Percentiles rank a stretch among this genome's conserved stretches.
Evolutionary conservation across 2,888 invertebrate species (phyloP).

Genomic region (Pterobdella sp.): DNA sequence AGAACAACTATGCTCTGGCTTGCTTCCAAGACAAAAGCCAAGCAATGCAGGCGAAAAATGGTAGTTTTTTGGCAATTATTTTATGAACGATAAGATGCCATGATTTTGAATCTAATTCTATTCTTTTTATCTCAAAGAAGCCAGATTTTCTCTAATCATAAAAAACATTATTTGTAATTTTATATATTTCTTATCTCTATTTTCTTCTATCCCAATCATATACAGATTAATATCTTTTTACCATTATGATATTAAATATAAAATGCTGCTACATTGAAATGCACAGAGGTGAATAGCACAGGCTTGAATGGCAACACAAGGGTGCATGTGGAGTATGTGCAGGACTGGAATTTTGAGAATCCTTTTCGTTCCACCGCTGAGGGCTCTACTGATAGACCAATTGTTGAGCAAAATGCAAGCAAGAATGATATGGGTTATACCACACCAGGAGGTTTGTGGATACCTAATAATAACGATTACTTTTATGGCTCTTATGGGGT

Average conservation of each 20-base stretch:
- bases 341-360: constrained; percentile 15
- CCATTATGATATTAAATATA: background rate
- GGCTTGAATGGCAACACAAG: background rate
- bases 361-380: too few species aligned
- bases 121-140: background rate
- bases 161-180: too few species aligned
- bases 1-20: constrained; percentile 17
- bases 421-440: constrained; percentile 26
- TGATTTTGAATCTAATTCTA: too few species aligned
- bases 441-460: constrained; percentile 28
- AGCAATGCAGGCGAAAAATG: constrained; percentile 19
- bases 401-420: background rate
- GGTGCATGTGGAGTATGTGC: constrained; percentile 21
- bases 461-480: constrained; percentile 21
- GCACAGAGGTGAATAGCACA: constrained; percentile 4
- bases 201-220: too few species aligned
- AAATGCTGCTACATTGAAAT: background rate
- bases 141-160: background rate
- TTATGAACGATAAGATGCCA: background rate
- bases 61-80: background rate
- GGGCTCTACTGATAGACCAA: background rate
- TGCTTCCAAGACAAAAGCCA: constrained; percentile 20
- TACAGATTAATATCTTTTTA: too few species aligned
- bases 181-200: too few species aligned
- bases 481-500: background rate